Evolutionary conservation across 2,113 vertebrate species (phyloP).

Genomic region (Takifugu bimaculatus): DNA sequence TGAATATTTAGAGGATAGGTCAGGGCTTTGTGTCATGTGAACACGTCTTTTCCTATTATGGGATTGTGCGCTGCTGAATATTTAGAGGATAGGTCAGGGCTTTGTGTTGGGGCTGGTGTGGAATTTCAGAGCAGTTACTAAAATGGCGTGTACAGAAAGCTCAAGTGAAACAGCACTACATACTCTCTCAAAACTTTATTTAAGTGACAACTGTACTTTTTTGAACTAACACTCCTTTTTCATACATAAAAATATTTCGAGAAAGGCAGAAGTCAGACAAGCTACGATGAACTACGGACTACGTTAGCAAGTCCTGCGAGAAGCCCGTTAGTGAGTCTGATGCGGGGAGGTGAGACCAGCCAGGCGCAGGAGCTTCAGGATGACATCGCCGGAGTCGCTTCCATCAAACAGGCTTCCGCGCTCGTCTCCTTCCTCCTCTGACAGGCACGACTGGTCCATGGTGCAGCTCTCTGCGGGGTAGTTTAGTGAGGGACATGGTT

Average conservation of each 20-base stretch:
- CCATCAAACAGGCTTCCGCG: conserved; percentile 49
- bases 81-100: conserved; percentile 18
- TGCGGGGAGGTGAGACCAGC: conserved; percentile 54
- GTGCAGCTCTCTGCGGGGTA: conserved; percentile 61
- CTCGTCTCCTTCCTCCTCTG: conserved; percentile 60
- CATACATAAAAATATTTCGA: conserved; percentile 66
- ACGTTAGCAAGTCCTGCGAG: conserved; percentile 34
- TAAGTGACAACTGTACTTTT: conserved; percentile 35
- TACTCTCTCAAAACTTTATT: conserved; percentile 58
- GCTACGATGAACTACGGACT: conserved; percentile 31
- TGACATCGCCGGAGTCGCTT: conserved; percentile 58
- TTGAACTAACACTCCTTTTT: not conserved
- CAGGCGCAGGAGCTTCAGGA: conserved; percentile 67
- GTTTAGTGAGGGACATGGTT: not conserved
- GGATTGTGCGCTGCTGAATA: conserved; percentile 13
- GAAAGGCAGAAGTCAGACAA: conserved; percentile 44
- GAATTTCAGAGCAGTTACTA: not conserved
- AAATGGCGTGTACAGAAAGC: conserved; percentile 28
- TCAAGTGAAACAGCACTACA: not conserved
- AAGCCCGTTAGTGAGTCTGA: conserved; percentile 62
- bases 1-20: not conserved
- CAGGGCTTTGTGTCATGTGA: conserved; percentile 3
- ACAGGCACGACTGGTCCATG: conserved; percentile 63
- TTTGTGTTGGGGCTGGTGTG: conserved; percentile 31
- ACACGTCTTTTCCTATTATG: conserved; percentile 6